These are phyloP conservation scores for Rachycentron canadum DNA, from an alignment of 2,797 vertebrate species.

Conservation along the genomic window DNA sequence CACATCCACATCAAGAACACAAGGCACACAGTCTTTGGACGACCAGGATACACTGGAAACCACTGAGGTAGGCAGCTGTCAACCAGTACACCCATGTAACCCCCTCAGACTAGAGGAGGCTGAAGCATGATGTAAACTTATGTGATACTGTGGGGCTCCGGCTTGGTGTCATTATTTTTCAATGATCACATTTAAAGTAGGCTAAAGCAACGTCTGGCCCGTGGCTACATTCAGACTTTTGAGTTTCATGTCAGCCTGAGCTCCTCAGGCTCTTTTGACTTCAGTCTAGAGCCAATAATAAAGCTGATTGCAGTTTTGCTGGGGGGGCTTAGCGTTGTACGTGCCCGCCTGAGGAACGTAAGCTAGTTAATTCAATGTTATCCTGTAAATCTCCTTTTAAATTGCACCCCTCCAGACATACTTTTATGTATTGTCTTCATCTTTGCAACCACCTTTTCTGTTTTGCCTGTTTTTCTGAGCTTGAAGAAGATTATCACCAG, in stretches of 20 bases:
- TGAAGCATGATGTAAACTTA: slow-evolving; percentile 47
- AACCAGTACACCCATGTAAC: not conserved
- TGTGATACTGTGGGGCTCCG: slow-evolving; percentile 27
- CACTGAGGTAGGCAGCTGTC: slow-evolving; percentile 14
- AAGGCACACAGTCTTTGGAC: slow-evolving; percentile 52
- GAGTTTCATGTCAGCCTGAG: slow-evolving; percentile 60
- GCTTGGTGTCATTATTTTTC: slow-evolving; percentile 61
- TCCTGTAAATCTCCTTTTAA: slow-evolving; percentile 71
- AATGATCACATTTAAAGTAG: slow-evolving; percentile 64
- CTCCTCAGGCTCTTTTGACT: slow-evolving; percentile 50
- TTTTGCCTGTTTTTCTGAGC: slow-evolving; percentile 13
- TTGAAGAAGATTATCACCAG: slow-evolving; percentile 27
- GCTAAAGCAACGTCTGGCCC: slow-evolving; percentile 51
- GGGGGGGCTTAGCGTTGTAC: slow-evolving; percentile 47
- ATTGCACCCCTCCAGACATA: slow-evolving; percentile 60
- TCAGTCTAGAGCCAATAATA: slow-evolving; percentile 58
- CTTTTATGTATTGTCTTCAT: slow-evolving; percentile 64
- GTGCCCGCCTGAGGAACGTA: slow-evolving; percentile 59
- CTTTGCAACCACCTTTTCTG: slow-evolving; percentile 21
- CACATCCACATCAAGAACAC: slow-evolving; percentile 62
- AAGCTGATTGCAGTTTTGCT: slow-evolving; percentile 68
- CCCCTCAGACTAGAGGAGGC: slow-evolving; percentile 30
- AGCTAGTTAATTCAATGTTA: slow-evolving; percentile 71
- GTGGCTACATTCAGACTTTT: slow-evolving; percentile 57
- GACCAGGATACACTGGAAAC: slow-evolving; percentile 36